These are phyloP conservation scores for Nycticebus coucang DNA, from an alignment of 2,113 vertebrate genomes.

Conservation along the genomic window DNA sequence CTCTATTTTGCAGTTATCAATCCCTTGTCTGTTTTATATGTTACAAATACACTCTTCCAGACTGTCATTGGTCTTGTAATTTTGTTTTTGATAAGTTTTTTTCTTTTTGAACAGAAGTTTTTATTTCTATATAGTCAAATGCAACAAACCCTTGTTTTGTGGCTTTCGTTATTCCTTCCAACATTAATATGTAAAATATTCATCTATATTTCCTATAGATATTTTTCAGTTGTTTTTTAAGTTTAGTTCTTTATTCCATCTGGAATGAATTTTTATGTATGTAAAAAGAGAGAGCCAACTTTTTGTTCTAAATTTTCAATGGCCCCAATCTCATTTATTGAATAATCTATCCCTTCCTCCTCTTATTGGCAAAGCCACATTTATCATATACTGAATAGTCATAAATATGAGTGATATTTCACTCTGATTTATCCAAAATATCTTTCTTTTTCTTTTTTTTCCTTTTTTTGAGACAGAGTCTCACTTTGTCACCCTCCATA, in stretches of 20 bases:
- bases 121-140: constrained; percentile 45
- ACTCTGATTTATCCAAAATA: constrained; percentile 37
- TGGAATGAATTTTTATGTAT: constrained; percentile 35
- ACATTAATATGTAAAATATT: constrained; percentile 47
- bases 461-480: too few relatives aligned
- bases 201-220: constrained; percentile 13
- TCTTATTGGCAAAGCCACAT: not conserved
- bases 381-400: not conserved
- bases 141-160: constrained; percentile 38
- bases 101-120: constrained; percentile 28
- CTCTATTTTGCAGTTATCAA: not conserved
- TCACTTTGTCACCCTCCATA: too few relatives aligned
- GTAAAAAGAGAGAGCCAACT: not conserved
- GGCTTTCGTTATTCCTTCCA: constrained; percentile 35
- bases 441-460: not conserved
- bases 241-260: constrained; percentile 48
- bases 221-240: constrained; percentile 46
- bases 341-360: not conserved
- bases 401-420: not conserved
- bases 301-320: constrained; percentile 28
- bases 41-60: constrained; percentile 4
- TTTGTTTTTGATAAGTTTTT: not conserved
- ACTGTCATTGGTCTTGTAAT: not conserved
- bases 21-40: not conserved
- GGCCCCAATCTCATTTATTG: not conserved